Evolutionary conservation across 1,140 invertebrate species (phyloP).

Genomic region (Zaprionus ornatus): DNA sequence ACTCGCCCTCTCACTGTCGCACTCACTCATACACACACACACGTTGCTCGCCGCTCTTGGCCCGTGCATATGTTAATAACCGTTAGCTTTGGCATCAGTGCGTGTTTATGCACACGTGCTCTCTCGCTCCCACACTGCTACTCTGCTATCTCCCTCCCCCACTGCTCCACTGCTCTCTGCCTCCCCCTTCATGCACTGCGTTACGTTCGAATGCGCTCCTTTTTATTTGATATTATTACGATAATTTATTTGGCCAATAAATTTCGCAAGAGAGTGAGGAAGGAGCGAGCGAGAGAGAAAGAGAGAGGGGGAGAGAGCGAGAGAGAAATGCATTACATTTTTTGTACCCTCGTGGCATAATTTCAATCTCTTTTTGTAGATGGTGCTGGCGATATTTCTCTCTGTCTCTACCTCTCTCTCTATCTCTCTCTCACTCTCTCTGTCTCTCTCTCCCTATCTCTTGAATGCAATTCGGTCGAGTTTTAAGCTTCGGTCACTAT

Average conservation of each 20-base stretch:
- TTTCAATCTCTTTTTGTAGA: constrained; percentile 64
- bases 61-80: constrained; percentile 79
- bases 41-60: constrained; percentile 46
- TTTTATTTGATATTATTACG: constrained; percentile 82
- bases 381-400: constrained; percentile 22
- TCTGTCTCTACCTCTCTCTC: not conserved
- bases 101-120: constrained; percentile 48
- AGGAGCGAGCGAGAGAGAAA: constrained; percentile 38
- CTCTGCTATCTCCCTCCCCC: not conserved
- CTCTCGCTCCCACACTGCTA: constrained; percentile 4
- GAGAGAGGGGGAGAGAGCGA: constrained; percentile 52
- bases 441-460: not conserved
- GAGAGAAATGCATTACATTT: constrained; percentile 79
- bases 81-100: constrained; percentile 71
- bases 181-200: constrained; percentile 12
- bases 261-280: constrained; percentile 47
- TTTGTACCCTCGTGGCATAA: constrained; percentile 61
- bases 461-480: not conserved
- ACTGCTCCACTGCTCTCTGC: not conserved
- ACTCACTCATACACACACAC: not conserved
- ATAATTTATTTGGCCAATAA: constrained; percentile 81
- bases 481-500: not conserved
- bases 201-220: constrained; percentile 42
- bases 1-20: not conserved
- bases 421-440: not conserved